Conservation (phyloP, 2,888 invertebrate species). For the Dermolepida albohirtum region DNA sequence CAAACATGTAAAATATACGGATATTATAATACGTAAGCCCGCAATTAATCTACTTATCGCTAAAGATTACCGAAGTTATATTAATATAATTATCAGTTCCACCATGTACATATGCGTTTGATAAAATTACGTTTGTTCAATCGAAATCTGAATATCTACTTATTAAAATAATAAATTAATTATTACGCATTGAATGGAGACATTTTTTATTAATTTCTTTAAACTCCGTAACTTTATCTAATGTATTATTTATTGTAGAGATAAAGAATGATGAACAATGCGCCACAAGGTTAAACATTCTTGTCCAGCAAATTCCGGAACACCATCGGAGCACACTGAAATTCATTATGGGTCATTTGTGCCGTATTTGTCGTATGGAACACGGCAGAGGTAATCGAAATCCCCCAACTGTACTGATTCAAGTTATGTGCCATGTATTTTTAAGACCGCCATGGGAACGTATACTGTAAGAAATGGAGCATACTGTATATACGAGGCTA, state of each 20-base stretch:
- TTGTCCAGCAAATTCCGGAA: slow-evolving; percentile 72
- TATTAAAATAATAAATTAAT: too few species aligned
- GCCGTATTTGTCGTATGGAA: slow-evolving; percentile 77
- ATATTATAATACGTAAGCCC: too few species aligned
- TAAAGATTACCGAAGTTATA: too few species aligned
- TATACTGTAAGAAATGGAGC: slow-evolving; percentile 72
- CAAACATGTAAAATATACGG: too few species aligned
- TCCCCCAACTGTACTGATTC: slow-evolving; percentile 75
- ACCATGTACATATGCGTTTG: too few species aligned
- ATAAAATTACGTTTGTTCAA: too few species aligned
- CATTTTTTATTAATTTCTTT: too few species aligned
- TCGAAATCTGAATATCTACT: too few species aligned
- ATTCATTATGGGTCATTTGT: slow-evolving; percentile 78
- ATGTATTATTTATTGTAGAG: slow-evolving; percentile 55
- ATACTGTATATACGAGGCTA: neutral
- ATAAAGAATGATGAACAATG: slow-evolving; percentile 70
- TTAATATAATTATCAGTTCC: too few species aligned
- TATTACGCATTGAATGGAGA: too few species aligned
- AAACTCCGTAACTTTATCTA: slow-evolving; percentile 2
- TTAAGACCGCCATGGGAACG: slow-evolving; percentile 82
- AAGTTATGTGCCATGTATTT: slow-evolving; percentile 79
- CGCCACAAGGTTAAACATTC: slow-evolving; percentile 66
- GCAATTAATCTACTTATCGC: too few species aligned
- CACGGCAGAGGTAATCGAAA: slow-evolving; percentile 73
- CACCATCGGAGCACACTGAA: slow-evolving; percentile 73